Base-by-base conservation (phyloP, 2,113 vertebrate species). In the Suricata suricatta region DNA sequence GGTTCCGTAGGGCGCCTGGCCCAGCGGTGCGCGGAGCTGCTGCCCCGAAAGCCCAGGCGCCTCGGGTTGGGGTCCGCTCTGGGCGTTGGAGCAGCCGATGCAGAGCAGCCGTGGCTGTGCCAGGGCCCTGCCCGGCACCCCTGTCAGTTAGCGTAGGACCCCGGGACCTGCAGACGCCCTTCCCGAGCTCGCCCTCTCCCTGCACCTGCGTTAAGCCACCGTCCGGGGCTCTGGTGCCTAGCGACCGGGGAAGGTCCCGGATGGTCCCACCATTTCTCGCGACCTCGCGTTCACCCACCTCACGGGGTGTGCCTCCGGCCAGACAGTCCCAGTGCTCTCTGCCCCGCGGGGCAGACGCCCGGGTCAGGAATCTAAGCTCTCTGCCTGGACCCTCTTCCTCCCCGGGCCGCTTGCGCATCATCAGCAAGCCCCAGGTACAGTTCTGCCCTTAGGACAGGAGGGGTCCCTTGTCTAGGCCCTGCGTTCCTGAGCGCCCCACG, bases 371-470 rank as follows among this genome's bases (percentile, higher is more conserved):
- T 19, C 31, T 5, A 77, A 60, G 57, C 57, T 44, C 69, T 17
- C 21, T 68, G 15, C 47, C 27, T 1, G 52, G 54, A 50, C 27
- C 68, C 29, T 54, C 50, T 29, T 87, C 72, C 77, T 57, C 23
- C 29, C 81, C 31, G 80, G 50, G 83, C 41, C 21, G 12, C 54
- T 82, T 57, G 50, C 27, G 8, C 50, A 23, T 38, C 33, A 3
- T 17, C 86, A 12, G 54, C 85, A 21, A 74, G 91, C 71, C 93
- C 83, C 85, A 95, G 96, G 85, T 44, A 50, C 66, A 54, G n/a
- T 64, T 33, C 93, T 33, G 35, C 57, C 69, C 23, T 31, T 52
- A 76, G n/a, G 66, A 74, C 57, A 17, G 33, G 63, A 86, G 35
- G 7, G n/a, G 50, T 5, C 35, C n/a, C 41, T 23, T 13, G 4